A percentile compares a stretch with the other conserved stretches of the same genome.
phyloP scores from a whole-genome alignment of 2,888 invertebrate species.

The Tortrix viridana region DNA sequence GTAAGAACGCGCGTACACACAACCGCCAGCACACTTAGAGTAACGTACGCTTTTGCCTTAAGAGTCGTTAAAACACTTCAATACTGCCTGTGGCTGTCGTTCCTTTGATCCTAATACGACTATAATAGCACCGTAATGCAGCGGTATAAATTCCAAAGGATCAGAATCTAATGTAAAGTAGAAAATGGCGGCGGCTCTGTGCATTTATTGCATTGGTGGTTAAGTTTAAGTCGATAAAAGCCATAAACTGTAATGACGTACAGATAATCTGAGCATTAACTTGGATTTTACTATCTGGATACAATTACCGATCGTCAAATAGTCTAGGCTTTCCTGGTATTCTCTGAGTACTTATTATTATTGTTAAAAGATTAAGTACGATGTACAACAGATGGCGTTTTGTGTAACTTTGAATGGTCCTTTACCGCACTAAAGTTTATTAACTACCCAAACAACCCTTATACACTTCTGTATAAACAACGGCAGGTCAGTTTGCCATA shows the following conservation, averaged over 20 bases:
- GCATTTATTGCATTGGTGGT: slow-evolving; percentile 42
- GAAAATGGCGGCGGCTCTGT: slow-evolving; percentile 16
- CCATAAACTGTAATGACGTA: slow-evolving; percentile 23
- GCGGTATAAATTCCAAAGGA: slow-evolving; percentile 37
- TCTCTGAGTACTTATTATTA: neutral
- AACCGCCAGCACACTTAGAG: neutral
- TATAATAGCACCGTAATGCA: slow-evolving; percentile 50
- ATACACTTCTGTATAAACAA: neutral
- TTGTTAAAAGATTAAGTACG: neutral
- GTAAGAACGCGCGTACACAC: slow-evolving; percentile 46
- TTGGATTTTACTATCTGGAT: slow-evolving; percentile 15
- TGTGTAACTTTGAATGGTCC: neutral
- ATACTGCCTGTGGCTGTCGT: slow-evolving; percentile 44
- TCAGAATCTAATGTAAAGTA: slow-evolving; percentile 14
- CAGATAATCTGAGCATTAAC: slow-evolving; percentile 10
- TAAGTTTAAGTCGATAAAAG: slow-evolving; percentile 33
- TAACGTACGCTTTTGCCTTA: slow-evolving; percentile 36
- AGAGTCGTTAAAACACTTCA: slow-evolving; percentile 40
- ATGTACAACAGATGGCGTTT: neutral
- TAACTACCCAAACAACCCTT: too few relatives aligned
- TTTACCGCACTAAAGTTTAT: too few relatives aligned
- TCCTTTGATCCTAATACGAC: slow-evolving; percentile 50
- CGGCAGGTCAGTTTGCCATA: neutral
- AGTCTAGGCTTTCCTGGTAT: neutral
- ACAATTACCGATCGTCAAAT: slow-evolving; percentile 4